These are phyloP conservation scores for Actenoides hombroni DNA, from an alignment of 2,113 vertebrate species.

Conservation along the genomic window DNA sequence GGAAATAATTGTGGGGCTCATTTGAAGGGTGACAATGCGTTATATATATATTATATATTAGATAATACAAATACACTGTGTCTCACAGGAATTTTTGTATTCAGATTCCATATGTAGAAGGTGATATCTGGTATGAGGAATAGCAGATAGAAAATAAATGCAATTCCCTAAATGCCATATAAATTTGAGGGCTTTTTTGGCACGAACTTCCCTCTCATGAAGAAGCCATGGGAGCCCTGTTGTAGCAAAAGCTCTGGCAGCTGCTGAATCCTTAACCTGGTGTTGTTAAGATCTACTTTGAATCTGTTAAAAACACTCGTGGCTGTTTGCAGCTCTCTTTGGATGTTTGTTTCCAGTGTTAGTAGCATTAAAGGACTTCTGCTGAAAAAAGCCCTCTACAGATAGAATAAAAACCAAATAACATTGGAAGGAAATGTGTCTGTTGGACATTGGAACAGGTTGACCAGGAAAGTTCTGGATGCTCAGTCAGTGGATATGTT, in stretches of 20 bases:
- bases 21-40: neutral
- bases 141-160: constrained; percentile 11
- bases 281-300: neutral
- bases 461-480: too few relatives aligned
- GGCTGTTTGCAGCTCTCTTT: neutral
- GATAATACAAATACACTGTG: constrained; percentile 1
- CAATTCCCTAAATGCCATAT: neutral
- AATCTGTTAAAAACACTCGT: neutral
- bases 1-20: constrained; percentile 32
- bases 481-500: too few relatives aligned
- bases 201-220: neutral
- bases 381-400: neutral
- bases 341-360: neutral
- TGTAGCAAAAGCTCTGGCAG: neutral
- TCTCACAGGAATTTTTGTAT: constrained; percentile 15
- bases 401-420: neutral
- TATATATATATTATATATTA: neutral
- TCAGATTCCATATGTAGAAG: neutral
- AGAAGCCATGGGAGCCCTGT: neutral
- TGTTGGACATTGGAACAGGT: neutral
- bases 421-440: neutral
- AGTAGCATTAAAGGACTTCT: neutral
- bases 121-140: constrained; percentile 1
- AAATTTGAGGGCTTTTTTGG: neutral
- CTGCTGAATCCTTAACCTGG: neutral